phyloP scores from a whole-genome alignment of 2,797 vertebrate species.

The Pseudocheirus occidentalis region DNA sequence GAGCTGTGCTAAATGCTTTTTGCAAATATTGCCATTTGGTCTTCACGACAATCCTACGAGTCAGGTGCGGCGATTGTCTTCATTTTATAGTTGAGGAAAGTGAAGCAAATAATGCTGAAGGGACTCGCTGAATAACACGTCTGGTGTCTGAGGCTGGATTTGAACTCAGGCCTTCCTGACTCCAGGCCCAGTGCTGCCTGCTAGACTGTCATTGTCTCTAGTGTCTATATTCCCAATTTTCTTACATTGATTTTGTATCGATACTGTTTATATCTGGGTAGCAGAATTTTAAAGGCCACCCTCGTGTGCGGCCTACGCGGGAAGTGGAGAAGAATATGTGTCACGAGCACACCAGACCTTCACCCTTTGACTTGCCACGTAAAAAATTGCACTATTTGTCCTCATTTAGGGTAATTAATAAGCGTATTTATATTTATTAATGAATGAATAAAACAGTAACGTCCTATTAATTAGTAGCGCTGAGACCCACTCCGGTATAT shows the following conservation, averaged over 20 bases:
- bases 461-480: background rate
- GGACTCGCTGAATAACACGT: background rate
- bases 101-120: background rate
- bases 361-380: background rate
- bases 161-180: background rate
- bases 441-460: background rate
- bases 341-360: background rate
- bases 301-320: background rate
- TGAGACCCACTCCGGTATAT: background rate
- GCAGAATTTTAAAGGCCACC: background rate
- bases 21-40: background rate
- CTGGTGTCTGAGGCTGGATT: background rate
- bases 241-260: background rate
- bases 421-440: background rate
- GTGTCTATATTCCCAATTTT: background rate
- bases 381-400: background rate
- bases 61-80: background rate
- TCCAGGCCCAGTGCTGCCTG: background rate
- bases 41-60: background rate
- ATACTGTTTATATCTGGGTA: background rate
- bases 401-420: background rate
- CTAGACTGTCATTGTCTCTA: background rate
- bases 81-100: background rate
- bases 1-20: background rate
- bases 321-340: background rate